phyloP scores from a whole-genome alignment of 2,113 vertebrate genomes.

The Prionailurus bengalensis region DNA sequence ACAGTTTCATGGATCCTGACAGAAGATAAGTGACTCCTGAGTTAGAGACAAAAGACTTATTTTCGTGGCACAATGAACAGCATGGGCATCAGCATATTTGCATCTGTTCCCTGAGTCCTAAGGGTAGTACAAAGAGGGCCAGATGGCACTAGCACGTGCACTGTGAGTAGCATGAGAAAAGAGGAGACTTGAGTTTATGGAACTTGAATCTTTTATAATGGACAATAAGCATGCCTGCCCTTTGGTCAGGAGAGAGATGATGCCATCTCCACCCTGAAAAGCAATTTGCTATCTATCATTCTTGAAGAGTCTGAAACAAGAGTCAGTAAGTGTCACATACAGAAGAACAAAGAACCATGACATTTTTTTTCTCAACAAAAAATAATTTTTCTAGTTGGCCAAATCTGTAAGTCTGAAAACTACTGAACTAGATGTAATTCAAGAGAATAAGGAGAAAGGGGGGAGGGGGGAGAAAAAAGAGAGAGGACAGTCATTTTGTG shows the following conservation, averaged over 20 bases:
- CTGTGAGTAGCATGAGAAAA: neutral
- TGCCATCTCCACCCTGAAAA: neutral
- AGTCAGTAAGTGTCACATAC: neutral
- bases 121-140: neutral
- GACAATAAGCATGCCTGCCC: neutral
- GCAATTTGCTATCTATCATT: neutral
- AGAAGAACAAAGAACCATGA: neutral
- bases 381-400: neutral
- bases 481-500: neutral
- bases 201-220: neutral
- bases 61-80: neutral
- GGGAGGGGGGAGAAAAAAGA: neutral
- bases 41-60: slow-evolving; percentile 4
- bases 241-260: neutral
- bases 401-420: slow-evolving; percentile 10
- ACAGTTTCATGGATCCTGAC: neutral
- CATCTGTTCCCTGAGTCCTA: neutral
- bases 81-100: neutral
- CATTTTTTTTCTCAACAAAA: slow-evolving; percentile 18
- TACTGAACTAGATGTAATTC: slow-evolving; percentile 4
- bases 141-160: neutral
- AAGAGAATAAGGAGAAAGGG: slow-evolving; percentile 9
- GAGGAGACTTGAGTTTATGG: neutral
- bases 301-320: neutral
- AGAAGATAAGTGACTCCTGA: neutral